Percentiles rank a stretch among this genome's conserved stretches.
Conservation (phyloP, 2,888 invertebrate species). For the Caenorhabditis drosophilae region DNA sequence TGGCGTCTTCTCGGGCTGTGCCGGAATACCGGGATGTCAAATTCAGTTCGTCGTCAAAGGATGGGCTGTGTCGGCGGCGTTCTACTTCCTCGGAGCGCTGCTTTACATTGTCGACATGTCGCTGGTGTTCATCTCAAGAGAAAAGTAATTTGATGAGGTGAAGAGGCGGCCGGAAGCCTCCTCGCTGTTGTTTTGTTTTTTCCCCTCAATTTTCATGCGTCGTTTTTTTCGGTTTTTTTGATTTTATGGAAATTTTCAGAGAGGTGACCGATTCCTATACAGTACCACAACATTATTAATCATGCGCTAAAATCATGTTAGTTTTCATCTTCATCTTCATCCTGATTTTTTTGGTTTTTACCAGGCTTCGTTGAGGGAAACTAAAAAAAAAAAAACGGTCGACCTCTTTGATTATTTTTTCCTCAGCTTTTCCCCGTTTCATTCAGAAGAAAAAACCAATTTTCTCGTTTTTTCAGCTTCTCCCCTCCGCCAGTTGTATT, state of each 20-base stretch:
- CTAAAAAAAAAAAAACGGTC: too few species aligned
- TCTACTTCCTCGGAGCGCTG: slow-evolving; percentile 64
- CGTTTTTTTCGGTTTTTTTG: not conserved
- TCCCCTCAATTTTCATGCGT: not conserved
- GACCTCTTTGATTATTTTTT: too few species aligned
- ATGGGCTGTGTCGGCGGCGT: slow-evolving; percentile 68
- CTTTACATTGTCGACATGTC: slow-evolving; percentile 62
- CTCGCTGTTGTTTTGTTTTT: not conserved
- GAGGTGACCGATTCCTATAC: slow-evolving; percentile 46
- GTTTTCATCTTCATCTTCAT: not conserved
- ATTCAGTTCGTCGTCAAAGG: slow-evolving; percentile 68
- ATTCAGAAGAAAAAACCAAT: too few species aligned
- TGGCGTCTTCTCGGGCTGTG: slow-evolving; percentile 59
- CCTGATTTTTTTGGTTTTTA: not conserved
- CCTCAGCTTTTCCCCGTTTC: too few species aligned
- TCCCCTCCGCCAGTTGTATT: slow-evolving; percentile 27
- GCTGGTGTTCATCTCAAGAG: slow-evolving; percentile 59
- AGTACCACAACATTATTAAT: slow-evolving; percentile 21
- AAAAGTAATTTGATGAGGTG: slow-evolving; percentile 48
- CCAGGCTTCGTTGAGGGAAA: not conserved
- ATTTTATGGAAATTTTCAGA: slow-evolving; percentile 29
- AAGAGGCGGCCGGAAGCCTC: too few species aligned
- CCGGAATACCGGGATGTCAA: slow-evolving; percentile 68
- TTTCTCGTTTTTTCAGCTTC: slow-evolving; percentile 22
- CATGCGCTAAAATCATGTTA: not conserved